Evolutionary conservation across 2,797 vertebrate species (phyloP).

Genomic region (Macrochelys suwanniensis): DNA sequence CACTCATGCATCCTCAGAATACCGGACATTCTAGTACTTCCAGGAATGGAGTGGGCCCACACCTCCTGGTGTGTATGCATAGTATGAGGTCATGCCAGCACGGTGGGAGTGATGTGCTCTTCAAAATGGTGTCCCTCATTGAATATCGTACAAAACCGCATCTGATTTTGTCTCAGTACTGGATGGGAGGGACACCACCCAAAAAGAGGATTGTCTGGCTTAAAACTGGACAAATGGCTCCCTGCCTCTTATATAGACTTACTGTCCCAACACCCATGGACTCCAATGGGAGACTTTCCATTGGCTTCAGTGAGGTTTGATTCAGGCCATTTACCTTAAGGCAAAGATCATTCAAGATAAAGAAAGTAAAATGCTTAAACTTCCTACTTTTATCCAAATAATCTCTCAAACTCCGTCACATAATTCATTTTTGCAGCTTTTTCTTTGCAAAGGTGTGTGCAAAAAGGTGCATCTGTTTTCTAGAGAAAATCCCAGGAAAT

Average conservation of each 20-base stretch:
- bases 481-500: conserved; percentile 53
- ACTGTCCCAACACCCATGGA: background rate
- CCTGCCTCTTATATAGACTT: background rate
- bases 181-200: too few species aligned
- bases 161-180: too few species aligned
- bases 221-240: background rate
- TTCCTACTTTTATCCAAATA: background rate
- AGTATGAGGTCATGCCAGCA: too few species aligned
- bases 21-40: too few species aligned
- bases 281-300: background rate
- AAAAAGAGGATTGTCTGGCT: background rate
- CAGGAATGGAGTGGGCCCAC: too few species aligned
- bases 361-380: background rate
- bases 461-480: conserved; percentile 39
- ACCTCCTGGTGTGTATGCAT: too few species aligned
- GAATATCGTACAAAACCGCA: too few species aligned
- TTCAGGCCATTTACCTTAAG: background rate
- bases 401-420: background rate
- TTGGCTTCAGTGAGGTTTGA: background rate
- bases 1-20: too few species aligned
- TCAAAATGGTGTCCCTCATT: too few species aligned
- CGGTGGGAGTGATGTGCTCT: background rate
- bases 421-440: conserved; percentile 25
- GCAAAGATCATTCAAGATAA: background rate
- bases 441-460: conserved; percentile 36